phyloP scores from a whole-genome alignment of 2,888 invertebrate genomes.

The Candidula unifasciata region DNA sequence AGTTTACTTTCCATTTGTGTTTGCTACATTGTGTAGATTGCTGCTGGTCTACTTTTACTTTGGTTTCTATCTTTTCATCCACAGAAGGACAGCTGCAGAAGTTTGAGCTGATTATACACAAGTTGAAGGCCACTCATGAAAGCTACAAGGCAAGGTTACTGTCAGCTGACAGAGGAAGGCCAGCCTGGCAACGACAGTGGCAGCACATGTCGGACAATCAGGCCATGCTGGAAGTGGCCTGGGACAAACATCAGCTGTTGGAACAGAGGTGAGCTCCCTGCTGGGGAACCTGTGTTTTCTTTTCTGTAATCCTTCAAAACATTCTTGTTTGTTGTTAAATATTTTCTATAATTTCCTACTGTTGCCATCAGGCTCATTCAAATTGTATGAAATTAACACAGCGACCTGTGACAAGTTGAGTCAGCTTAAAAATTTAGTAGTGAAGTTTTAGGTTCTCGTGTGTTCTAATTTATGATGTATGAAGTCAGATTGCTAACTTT shows the following conservation, averaged over 20 bases:
- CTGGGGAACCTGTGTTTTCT: neutral
- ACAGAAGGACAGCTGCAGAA: slow-evolving; percentile 21
- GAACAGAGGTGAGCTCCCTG: neutral
- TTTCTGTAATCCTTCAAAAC: neutral
- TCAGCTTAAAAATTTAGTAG: too few relatives aligned
- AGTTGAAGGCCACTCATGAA: neutral
- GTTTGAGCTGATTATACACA: slow-evolving; percentile 19
- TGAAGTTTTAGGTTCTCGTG: too few relatives aligned
- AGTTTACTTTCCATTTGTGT: too few relatives aligned
- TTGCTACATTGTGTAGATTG: too few relatives aligned
- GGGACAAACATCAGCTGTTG: slow-evolving; percentile 11
- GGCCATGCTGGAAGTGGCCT: neutral
- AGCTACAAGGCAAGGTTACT: neutral
- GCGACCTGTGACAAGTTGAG: too few relatives aligned
- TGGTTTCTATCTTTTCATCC: neutral
- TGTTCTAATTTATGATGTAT: too few relatives aligned
- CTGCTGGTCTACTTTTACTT: too few relatives aligned
- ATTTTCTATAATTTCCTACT: neutral
- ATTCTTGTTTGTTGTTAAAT: neutral
- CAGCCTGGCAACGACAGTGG: neutral
- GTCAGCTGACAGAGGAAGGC: neutral
- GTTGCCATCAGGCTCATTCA: too few relatives aligned
- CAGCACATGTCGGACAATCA: neutral
- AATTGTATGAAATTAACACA: too few relatives aligned
- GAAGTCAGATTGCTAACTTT: too few relatives aligned